Percentiles rank a stretch among this genome's conserved stretches.
phyloP scores from a whole-genome alignment of 2,113 vertebrate genomes.

The Hyla sarda region DNA sequence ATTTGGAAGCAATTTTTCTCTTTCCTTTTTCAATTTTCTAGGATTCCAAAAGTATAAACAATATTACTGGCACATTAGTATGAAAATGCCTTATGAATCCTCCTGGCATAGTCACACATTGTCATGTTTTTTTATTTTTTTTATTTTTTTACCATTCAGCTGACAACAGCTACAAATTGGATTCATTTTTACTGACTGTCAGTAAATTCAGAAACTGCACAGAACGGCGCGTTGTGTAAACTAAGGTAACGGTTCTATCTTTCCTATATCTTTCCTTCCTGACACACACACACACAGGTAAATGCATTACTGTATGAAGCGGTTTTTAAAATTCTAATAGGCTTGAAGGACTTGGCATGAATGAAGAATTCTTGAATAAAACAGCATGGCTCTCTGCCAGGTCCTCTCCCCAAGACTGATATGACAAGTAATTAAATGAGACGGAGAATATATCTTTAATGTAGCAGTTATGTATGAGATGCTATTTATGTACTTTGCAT shows the following conservation, averaged over 20 bases:
- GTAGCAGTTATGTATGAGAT: slow-evolving; percentile 53
- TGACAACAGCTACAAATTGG: neutral
- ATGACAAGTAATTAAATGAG: slow-evolving; percentile 68
- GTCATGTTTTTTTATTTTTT: no score
- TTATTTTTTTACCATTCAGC: neutral
- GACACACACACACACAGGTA: slow-evolving; percentile 8
- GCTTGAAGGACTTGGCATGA: slow-evolving; percentile 52
- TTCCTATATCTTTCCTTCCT: slow-evolving; percentile 12
- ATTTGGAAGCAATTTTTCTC: neutral
- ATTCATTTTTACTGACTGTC: neutral
- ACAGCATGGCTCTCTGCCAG: slow-evolving; percentile 58
- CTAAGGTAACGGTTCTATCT: no score
- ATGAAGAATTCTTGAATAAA: slow-evolving; percentile 62
- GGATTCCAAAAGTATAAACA: no score
- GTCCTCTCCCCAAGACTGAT: slow-evolving; percentile 62
- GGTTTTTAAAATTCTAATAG: slow-evolving; percentile 42
- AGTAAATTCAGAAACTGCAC: neutral
- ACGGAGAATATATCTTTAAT: slow-evolving; percentile 64
- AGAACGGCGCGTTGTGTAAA: neutral
- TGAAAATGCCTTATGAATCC: no score
- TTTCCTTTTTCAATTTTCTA: neutral
- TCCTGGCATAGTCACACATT: neutral
- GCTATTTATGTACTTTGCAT: slow-evolving; percentile 39
- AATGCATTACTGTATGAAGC: slow-evolving; percentile 28
- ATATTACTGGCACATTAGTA: neutral